A percentile compares a stretch with the other conserved stretches of the same genome.
phyloP scores from a whole-genome alignment of 2,888 invertebrate species.

The Drosophila kokeensis region DNA sequence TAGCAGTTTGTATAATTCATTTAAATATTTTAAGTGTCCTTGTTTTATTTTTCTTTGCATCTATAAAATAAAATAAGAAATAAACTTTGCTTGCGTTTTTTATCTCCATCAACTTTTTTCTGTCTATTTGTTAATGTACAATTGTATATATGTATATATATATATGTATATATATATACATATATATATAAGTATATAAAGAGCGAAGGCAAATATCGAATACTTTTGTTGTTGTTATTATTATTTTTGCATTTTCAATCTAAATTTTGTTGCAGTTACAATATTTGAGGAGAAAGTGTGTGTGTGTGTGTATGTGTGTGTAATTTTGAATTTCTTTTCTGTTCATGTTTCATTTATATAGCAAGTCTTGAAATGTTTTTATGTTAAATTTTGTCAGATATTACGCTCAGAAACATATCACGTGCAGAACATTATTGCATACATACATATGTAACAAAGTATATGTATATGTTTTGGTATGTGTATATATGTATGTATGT shows the following conservation, averaged over 20 bases:
- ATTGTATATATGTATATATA: constrained; percentile 27
- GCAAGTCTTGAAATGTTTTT: constrained; percentile 31
- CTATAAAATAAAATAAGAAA: constrained; percentile 50
- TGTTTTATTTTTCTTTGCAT: constrained; percentile 47
- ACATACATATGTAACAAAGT: constrained; percentile 7
- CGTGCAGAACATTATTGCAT: constrained; percentile 5
- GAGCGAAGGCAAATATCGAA: constrained; percentile 79
- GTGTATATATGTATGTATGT: constrained; percentile 15
- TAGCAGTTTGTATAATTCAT: constrained; percentile 71
- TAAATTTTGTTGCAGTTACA: constrained; percentile 65
- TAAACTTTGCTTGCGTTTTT: constrained; percentile 39
- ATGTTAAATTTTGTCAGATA: constrained; percentile 11
- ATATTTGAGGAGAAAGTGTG: constrained; percentile 46
- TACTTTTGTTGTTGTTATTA: constrained; percentile 70
- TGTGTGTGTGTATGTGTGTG: constrained; percentile 21
- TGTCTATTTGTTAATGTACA: constrained; percentile 7
- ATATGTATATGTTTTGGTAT: constrained; percentile 10
- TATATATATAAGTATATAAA: constrained; percentile 63
- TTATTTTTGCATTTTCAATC: constrained; percentile 43
- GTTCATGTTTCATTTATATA: constrained; percentile 5
- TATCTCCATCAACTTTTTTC: constrained; percentile 13
- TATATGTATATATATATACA: constrained; percentile 31
- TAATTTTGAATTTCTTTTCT: constrained; percentile 11
- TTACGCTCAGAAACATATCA: constrained; percentile 30
- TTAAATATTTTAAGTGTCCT: constrained; percentile 66